Conservation (phyloP, 2,888 invertebrate species). For the Rhabditoides inermis region DNA sequence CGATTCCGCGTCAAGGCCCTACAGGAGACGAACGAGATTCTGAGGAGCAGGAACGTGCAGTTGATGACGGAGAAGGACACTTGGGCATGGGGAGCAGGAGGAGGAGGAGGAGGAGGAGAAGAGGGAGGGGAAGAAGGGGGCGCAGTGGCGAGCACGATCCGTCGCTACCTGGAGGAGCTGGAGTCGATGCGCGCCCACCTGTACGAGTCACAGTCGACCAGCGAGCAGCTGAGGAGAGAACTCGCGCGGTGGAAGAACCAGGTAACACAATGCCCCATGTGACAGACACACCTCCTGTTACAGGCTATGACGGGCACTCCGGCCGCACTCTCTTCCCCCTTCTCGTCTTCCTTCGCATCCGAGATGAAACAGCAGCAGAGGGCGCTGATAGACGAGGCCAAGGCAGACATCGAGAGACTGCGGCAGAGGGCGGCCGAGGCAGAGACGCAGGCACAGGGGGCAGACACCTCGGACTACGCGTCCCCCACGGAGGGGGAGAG, state of each 20-base stretch:
- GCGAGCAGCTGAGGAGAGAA: slow-evolving; percentile 64
- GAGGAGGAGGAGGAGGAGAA: slow-evolving; percentile 52
- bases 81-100: background rate
- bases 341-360: no score
- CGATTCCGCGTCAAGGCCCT: slow-evolving; percentile 82
- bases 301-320: no score
- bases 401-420: slow-evolving; percentile 29
- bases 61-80: slow-evolving; percentile 62
- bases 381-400: slow-evolving; percentile 28
- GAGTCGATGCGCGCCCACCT: slow-evolving; percentile 63
- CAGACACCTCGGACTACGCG: slow-evolving; percentile 27
- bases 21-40: slow-evolving; percentile 81
- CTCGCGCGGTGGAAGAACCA: slow-evolving; percentile 20
- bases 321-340: no score
- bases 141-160: slow-evolving; percentile 17
- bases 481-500: slow-evolving; percentile 12
- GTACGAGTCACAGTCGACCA: slow-evolving; percentile 75
- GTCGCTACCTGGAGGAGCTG: slow-evolving; percentile 20
- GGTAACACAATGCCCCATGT: no score
- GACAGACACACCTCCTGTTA: no score
- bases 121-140: slow-evolving; percentile 9
- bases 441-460: slow-evolving; percentile 50
- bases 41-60: slow-evolving; percentile 74
- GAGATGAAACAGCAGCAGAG: no score
- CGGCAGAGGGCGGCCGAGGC: slow-evolving; percentile 31